Percentiles rank a stretch among this genome's conserved stretches.
phyloP scores from a whole-genome alignment of 2,888 invertebrate genomes.

The Scaptomyza reducta region DNA sequence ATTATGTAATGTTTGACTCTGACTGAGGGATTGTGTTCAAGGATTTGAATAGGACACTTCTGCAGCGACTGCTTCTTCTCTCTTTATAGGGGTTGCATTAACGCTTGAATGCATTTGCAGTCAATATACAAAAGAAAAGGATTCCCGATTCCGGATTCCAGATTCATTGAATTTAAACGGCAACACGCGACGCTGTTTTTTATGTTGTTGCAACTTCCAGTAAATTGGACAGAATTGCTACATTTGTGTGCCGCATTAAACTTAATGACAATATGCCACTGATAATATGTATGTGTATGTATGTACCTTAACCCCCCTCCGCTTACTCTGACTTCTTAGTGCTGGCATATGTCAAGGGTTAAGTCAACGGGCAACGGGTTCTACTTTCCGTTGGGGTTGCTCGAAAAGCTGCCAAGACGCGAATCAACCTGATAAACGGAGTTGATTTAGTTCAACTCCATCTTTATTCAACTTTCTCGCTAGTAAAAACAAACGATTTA shows the following conservation, averaged over 20 bases:
- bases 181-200: slow-evolving; percentile 47
- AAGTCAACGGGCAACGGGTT: slow-evolving; percentile 34
- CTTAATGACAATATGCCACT: slow-evolving; percentile 69
- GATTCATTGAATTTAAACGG: slow-evolving; percentile 51
- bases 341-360: slow-evolving; percentile 57
- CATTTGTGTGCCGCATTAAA: slow-evolving; percentile 72
- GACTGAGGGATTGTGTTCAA: slow-evolving; percentile 6
- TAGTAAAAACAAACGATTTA: slow-evolving; percentile 44
- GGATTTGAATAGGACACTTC: slow-evolving; percentile 9
- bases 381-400: slow-evolving; percentile 43
- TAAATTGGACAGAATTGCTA: slow-evolving; percentile 78
- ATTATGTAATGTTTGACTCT: slow-evolving; percentile 63
- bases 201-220: slow-evolving; percentile 61
- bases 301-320: background rate
- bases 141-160: slow-evolving; percentile 15
- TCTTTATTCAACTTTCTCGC: background rate
- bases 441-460: slow-evolving; percentile 6
- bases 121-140: slow-evolving; percentile 33
- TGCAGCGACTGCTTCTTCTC: background rate
- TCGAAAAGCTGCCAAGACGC: slow-evolving; percentile 13
- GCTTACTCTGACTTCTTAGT: background rate
- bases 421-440: slow-evolving; percentile 12
- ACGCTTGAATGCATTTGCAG: slow-evolving; percentile 42
- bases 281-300: slow-evolving; percentile 39
- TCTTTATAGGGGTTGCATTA: slow-evolving; percentile 38